These are phyloP conservation scores for Gymnodraco acuticeps DNA, from an alignment of 2,797 vertebrate species.

Conservation along the genomic window DNA sequence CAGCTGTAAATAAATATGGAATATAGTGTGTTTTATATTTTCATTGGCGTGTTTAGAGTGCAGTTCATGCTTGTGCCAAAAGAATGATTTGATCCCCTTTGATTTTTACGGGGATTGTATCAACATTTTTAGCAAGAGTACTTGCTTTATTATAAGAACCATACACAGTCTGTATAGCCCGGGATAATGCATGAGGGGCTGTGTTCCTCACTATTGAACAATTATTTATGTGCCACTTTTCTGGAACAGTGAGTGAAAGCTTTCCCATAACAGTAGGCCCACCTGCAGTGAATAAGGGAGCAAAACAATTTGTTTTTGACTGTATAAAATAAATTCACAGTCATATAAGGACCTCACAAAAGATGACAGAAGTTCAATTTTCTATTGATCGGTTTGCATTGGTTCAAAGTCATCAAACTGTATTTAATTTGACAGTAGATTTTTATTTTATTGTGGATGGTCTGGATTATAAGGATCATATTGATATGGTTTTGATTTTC, in stretches of 20 bases:
- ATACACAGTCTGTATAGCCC: constrained; percentile 29
- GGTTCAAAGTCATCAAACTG: constrained; percentile 7
- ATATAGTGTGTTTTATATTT: constrained; percentile 66
- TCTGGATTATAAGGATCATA: constrained; percentile 14
- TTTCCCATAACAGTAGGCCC: constrained; percentile 76
- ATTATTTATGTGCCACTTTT: constrained; percentile 67
- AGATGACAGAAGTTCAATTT: constrained; percentile 22
- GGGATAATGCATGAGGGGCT: constrained; percentile 30
- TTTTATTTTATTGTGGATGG: constrained; percentile 2
- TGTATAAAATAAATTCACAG: neutral
- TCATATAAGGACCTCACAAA: constrained; percentile 8
- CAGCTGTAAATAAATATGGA: constrained; percentile 67
- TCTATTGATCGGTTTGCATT: neutral
- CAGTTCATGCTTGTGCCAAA: constrained; percentile 63
- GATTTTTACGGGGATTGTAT: constrained; percentile 52
- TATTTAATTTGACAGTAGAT: constrained; percentile 8
- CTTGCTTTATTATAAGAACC: constrained; percentile 71
- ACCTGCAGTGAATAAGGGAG: constrained; percentile 87
- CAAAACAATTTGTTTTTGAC: neutral
- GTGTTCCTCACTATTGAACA: constrained; percentile 36
- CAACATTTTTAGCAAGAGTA: constrained; percentile 54
- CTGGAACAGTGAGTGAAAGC: constrained; percentile 59
- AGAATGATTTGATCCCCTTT: constrained; percentile 54
- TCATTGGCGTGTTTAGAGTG: constrained; percentile 57
- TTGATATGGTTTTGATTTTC: constrained; percentile 5